These are phyloP conservation scores for Ammospiza nelsoni DNA, from an alignment of 2,113 vertebrate species.

Conservation along the genomic window DNA sequence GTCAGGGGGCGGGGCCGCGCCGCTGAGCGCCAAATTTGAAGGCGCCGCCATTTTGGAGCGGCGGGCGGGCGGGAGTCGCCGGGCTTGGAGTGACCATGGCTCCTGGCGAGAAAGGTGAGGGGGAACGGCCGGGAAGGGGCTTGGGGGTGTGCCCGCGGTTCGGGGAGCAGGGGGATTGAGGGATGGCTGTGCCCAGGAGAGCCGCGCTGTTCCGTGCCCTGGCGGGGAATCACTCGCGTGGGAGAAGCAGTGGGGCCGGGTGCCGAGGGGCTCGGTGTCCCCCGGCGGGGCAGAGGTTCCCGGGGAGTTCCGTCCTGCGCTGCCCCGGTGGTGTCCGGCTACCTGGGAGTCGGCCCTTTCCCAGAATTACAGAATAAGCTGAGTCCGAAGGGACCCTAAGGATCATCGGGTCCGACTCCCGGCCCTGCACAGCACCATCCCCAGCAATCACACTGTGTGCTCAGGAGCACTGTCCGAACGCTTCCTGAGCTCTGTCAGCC, in stretches of 20 bases:
- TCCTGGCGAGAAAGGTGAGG: not conserved
- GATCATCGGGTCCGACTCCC: too few species aligned
- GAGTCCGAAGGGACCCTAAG: too few species aligned
- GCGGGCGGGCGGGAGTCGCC: accelerated
- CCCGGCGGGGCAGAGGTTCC: accelerated
- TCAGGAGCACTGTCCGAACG: not conserved
- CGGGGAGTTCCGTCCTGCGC: too few species aligned
- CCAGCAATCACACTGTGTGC: not conserved
- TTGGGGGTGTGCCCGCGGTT: not conserved
- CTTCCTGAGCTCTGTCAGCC: not conserved
- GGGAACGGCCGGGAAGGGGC: not conserved
- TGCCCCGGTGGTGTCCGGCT: not conserved
- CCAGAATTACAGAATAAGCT: not conserved
- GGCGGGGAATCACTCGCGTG: too few species aligned
- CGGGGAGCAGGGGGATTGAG: accelerated
- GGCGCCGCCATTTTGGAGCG: not conserved
- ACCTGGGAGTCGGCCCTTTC: not conserved
- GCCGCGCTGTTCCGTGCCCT: not conserved
- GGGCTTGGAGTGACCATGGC: not conserved
- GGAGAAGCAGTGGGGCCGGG: accelerated
- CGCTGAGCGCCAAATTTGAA: not conserved
- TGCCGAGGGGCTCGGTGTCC: too few species aligned
- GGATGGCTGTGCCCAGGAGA: not conserved
- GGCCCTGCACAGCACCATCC: too few species aligned
- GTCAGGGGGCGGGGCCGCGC: not conserved